phyloP scores from a whole-genome alignment of 2,113 vertebrate genomes.

The Gambusia holbrooki region DNA sequence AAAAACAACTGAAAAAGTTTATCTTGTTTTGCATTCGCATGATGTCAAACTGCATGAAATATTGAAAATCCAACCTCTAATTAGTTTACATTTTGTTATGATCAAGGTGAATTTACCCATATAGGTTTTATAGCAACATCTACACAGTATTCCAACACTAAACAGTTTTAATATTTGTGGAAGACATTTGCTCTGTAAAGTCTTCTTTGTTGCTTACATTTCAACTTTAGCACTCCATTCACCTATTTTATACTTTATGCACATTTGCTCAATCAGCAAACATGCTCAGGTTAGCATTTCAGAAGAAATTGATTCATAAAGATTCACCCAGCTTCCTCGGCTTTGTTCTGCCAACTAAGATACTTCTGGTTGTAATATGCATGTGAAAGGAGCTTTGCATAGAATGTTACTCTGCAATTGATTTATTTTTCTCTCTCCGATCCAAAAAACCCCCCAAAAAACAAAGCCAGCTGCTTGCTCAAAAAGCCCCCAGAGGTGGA shows the following conservation, averaged over 20 bases:
- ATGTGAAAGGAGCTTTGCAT: conserved; percentile 77
- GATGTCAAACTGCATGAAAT: too few species aligned
- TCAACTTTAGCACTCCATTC: conserved; percentile 35
- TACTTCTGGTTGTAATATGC: conserved; percentile 64
- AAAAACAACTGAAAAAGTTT: too few species aligned
- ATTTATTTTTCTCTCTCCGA: conserved; percentile 59
- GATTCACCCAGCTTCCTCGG: conserved; percentile 62
- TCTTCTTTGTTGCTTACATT: conserved; percentile 35
- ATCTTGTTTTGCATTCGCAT: too few species aligned
- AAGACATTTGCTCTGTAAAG: neutral
- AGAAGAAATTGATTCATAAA: conserved; percentile 72
- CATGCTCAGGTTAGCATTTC: conserved; percentile 72
- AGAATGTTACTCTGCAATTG: conserved; percentile 66
- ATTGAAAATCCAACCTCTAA: neutral
- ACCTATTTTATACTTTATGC: conserved; percentile 33
- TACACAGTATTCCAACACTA: too few species aligned
- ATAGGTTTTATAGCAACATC: too few species aligned
- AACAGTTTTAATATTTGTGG: neutral
- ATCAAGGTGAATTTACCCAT: too few species aligned
- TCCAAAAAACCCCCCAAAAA: conserved; percentile 21
- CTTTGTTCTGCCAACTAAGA: conserved; percentile 60
- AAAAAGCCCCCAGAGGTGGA: conserved; percentile 11
- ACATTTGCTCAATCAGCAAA: conserved; percentile 58
- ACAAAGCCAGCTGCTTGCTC: conserved; percentile 32
- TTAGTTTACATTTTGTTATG: too few species aligned